Evolutionary conservation across 2,888 invertebrate genomes (phyloP).

Genomic region (Portevinia maculata): DNA sequence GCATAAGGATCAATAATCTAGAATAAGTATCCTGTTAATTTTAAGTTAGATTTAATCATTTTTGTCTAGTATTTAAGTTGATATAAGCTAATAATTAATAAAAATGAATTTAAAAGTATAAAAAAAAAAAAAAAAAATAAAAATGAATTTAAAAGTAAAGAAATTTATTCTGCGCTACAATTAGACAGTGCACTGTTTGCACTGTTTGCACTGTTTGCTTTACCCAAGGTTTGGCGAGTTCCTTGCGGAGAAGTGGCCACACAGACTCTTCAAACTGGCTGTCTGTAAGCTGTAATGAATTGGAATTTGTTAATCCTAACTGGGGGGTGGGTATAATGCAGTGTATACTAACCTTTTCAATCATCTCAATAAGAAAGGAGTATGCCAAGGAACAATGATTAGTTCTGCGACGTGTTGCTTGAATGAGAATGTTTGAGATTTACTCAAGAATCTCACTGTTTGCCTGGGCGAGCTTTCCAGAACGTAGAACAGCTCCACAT

Average conservation of each 20-base stretch:
- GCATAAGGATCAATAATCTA: too few species aligned
- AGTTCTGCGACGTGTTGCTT: constrained; percentile 76
- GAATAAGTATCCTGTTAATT: too few species aligned
- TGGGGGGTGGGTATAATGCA: neutral
- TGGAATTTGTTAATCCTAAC: neutral
- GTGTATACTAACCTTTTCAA: constrained; percentile 83
- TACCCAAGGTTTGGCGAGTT: constrained; percentile 86
- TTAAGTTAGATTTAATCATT: too few species aligned
- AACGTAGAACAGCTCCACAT: constrained; percentile 88
- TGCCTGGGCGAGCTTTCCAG: constrained; percentile 84
- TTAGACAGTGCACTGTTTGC: constrained; percentile 86
- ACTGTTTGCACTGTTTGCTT: constrained; percentile 87
- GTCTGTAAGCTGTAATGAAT: constrained; percentile 83
- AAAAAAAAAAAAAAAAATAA: too few species aligned
- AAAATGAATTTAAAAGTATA: too few species aligned
- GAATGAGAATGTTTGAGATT: constrained; percentile 82
- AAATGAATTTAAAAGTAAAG: too few species aligned
- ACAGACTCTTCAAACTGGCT: constrained; percentile 84
- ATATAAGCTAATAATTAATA: too few species aligned
- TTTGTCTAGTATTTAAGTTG: too few species aligned
- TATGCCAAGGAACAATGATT: constrained; percentile 83
- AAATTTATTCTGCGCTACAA: constrained; percentile 82
- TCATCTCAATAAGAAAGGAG: constrained; percentile 86
- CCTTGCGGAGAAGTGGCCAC: constrained; percentile 86
- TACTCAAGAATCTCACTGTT: constrained; percentile 83